Conservation (phyloP, 2,797 vertebrate genomes). For the Lepilemur septentrionalis region DNA sequence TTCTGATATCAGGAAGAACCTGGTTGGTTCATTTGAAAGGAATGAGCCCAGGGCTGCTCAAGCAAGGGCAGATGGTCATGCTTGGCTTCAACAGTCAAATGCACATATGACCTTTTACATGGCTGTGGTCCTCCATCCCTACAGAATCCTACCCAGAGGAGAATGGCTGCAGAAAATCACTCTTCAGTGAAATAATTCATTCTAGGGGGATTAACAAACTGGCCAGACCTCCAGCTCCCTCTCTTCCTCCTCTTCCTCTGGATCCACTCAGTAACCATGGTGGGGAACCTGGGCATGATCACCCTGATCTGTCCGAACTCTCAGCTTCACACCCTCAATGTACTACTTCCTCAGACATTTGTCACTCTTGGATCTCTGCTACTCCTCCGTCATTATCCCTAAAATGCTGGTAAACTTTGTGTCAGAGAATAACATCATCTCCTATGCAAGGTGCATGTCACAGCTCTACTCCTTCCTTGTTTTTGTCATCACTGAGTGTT, state of each 20-base stretch:
- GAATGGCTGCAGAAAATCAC: conserved; percentile 49
- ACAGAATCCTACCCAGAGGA: neutral
- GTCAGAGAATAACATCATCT: neutral
- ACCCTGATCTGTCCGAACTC: neutral
- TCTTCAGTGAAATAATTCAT: conserved; percentile 16
- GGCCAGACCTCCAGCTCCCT: neutral
- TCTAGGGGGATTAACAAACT: neutral
- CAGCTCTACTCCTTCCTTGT: conserved; percentile 49
- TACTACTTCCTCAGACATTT: conserved; percentile 54
- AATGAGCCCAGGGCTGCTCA: neutral
- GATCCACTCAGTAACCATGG: neutral
- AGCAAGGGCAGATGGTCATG: neutral
- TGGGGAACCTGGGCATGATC: conserved; percentile 41
- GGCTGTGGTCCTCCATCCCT: neutral
- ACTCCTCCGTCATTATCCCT: conserved; percentile 42
- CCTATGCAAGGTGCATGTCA: neutral
- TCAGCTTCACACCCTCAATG: conserved; percentile 51
- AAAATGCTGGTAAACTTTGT: conserved; percentile 44
- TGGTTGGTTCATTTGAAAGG: neutral
- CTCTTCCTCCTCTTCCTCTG: conserved; percentile 13
- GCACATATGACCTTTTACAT: neutral
- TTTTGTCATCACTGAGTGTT: conserved; percentile 45
- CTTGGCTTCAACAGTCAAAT: neutral
- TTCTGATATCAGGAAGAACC: neutral
- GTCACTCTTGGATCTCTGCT: conserved; percentile 36